These are phyloP conservation scores for Orycteropus afer DNA, from an alignment of 2,113 vertebrate genomes.

Conservation along the genomic window DNA sequence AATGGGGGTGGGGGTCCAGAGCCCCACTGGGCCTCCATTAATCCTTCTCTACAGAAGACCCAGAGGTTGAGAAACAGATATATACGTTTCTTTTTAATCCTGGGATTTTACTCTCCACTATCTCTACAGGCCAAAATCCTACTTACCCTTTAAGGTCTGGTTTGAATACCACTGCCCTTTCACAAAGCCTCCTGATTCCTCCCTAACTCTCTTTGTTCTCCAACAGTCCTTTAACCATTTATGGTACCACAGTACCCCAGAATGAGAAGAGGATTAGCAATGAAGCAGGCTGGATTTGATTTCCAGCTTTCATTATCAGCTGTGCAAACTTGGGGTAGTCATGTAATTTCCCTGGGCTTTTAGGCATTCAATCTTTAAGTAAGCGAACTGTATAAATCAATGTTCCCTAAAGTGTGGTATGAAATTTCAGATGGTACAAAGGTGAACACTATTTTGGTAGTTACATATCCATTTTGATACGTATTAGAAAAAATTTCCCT, in stretches of 20 bases:
- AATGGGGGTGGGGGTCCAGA: neutral
- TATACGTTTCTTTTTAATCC: accelerated
- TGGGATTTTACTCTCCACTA: neutral
- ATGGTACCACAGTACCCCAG: neutral
- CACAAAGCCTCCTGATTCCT: neutral
- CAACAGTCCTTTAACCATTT: neutral
- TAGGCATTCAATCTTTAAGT: neutral
- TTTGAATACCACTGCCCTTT: neutral
- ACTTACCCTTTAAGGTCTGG: neutral
- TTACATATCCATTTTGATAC: neutral
- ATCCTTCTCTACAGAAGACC: neutral
- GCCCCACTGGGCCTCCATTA: neutral
- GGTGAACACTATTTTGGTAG: neutral
- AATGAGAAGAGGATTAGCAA: neutral
- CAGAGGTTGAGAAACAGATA: too few species aligned
- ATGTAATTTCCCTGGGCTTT: neutral
- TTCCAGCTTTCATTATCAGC: neutral
- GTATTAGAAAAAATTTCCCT: neutral
- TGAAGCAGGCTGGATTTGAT: neutral
- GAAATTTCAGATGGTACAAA: neutral
- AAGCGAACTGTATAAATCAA: neutral
- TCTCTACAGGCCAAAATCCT: neutral
- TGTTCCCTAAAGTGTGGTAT: neutral
- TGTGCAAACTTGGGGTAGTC: neutral
- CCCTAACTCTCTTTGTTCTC: neutral